These are phyloP conservation scores for Vulpes lagopus DNA, from an alignment of 2,113 vertebrate genomes.

Conservation along the genomic window DNA sequence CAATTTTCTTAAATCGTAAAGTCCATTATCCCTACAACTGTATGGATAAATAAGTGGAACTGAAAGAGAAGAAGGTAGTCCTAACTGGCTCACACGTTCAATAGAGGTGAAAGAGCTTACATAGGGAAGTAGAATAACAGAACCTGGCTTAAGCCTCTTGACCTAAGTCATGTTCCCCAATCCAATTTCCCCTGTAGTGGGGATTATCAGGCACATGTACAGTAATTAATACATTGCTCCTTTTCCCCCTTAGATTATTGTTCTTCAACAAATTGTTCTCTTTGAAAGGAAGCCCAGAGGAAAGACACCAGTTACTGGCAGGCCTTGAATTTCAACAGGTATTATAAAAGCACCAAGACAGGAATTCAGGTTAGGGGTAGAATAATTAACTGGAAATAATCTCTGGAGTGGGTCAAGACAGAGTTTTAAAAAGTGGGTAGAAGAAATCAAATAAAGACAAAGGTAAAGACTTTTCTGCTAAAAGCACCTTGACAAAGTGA, in stretches of 20 bases:
- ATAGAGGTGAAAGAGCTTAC: background rate
- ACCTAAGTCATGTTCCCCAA: background rate
- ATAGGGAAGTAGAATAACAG: background rate
- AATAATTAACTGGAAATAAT: slow-evolving; percentile 14
- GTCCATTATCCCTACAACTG: background rate
- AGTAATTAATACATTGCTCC: background rate
- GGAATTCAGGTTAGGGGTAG: background rate
- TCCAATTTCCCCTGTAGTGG: background rate
- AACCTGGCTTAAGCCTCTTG: background rate
- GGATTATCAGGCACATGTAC: background rate
- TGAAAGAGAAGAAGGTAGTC: background rate
- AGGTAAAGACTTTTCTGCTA: background rate
- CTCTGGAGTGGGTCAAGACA: background rate
- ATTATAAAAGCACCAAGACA: background rate
- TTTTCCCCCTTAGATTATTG: background rate
- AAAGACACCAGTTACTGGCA: background rate
- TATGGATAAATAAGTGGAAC: background rate
- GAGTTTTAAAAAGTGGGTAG: background rate
- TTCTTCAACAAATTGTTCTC: background rate
- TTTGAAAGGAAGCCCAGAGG: background rate
- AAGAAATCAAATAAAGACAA: background rate
- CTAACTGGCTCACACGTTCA: background rate
- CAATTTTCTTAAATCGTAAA: slow-evolving; percentile 15
- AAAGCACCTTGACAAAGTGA: background rate
- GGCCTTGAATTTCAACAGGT: background rate